These are phyloP conservation scores for Charina bottae DNA, from an alignment of 2,113 vertebrate species.

Conservation along the genomic window DNA sequence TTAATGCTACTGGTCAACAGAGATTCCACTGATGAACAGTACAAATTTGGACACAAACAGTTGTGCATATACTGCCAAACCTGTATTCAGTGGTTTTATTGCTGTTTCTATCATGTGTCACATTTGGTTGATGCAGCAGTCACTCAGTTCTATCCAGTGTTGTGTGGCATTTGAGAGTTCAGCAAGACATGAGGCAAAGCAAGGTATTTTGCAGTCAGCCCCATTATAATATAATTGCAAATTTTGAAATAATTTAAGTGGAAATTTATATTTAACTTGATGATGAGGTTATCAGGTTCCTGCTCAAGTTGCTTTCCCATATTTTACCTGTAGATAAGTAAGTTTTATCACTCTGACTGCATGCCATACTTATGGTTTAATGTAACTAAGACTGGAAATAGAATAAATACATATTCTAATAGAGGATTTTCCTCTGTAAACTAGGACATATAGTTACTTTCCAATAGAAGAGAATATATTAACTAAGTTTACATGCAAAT, in stretches of 20 bases:
- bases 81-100: neutral
- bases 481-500: too few relatives aligned
- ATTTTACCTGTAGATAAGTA: too few relatives aligned
- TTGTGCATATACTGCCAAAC: slow-evolving; percentile 11
- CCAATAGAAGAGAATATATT: neutral
- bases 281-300: too few relatives aligned
- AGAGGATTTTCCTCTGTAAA: neutral
- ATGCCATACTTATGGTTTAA: too few relatives aligned
- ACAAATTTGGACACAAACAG: slow-evolving; percentile 18
- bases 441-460: neutral
- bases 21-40: slow-evolving; percentile 25
- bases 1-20: neutral
- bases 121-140: neutral
- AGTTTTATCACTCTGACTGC: too few relatives aligned
- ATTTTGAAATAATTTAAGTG: neutral
- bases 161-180: too few relatives aligned
- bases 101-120: neutral
- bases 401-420: neutral
- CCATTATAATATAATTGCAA: neutral
- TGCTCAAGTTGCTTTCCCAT: too few relatives aligned
- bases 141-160: neutral
- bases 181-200: too few relatives aligned
- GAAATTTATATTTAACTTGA: too few relatives aligned
- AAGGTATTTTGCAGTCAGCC: too few relatives aligned
- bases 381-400: too few relatives aligned